Evolutionary conservation across 2,888 invertebrate genomes (phyloP), one percentile per base, ranked within the genome.

Genomic region (Phrixothrix hirtus): DNA sequence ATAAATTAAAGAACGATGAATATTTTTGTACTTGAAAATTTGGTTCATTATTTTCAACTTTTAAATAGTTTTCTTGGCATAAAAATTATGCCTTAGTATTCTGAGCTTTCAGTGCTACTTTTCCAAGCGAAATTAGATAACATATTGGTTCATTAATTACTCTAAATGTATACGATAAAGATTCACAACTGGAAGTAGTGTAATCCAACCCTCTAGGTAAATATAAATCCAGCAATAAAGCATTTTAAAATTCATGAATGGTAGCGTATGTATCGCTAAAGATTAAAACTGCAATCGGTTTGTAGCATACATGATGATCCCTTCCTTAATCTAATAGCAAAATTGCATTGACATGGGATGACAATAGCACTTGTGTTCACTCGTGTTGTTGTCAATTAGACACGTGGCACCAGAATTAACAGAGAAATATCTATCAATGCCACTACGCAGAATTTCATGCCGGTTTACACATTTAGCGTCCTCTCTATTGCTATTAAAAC

Each of bases 241-340:
- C 55, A 46, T 49, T 59, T 59, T 58, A 54, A 52, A 54, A 56
- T 61, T 59, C 55, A 60, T 54, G 57, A 52, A 35, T 57, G 59
- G 45, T 49, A 51, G 59, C 47, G 47, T 52, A 48, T 50, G 48
- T 46, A 44, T 46, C 50, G 41, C 44, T 52, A 35, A 27, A 48
- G 57, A 57, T 61, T 61, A 57, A 59, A 49, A 57, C 41, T 60
- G 51, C 61, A 63, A 61, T 59, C 60, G 60, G 59, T 59, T 60
- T 60, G 54, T 59, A 59, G 55, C 61, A 62, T 59, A 59, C 59
- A 62, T 45, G 61, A 62, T 63, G 62, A 64, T 62, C 61, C 61
- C 41, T 48, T 45, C 48, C 62, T 61, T 68, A 71, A 71, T 71
- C 71, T 70, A 71, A 71, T 71, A 65, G 69, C 67, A 68, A 70